Evolutionary conservation across 2,888 invertebrate genomes (phyloP).

Genomic region (Drosophila nigritarsus): DNA sequence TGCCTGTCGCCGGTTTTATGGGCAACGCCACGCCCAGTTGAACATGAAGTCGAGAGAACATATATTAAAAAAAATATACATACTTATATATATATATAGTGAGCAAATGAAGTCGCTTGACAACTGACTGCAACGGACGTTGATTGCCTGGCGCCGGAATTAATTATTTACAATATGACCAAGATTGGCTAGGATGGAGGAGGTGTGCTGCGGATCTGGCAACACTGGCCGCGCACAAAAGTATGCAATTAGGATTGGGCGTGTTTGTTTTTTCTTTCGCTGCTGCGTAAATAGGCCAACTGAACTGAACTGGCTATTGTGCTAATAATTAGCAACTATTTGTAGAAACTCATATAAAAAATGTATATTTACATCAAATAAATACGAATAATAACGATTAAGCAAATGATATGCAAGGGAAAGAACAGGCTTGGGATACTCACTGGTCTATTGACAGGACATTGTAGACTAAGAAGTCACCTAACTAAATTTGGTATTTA

Average conservation of each 20-base stretch:
- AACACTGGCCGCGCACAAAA: slow-evolving; percentile 55
- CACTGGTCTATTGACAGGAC: no score
- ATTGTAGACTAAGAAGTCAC: no score
- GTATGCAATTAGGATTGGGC: slow-evolving; percentile 69
- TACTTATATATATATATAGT: neutral
- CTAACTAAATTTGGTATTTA: no score
- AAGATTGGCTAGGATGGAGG: neutral
- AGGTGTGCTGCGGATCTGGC: slow-evolving; percentile 18
- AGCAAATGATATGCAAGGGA: no score
- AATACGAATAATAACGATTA: neutral
- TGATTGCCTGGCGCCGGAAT: slow-evolving; percentile 69
- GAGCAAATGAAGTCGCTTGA: slow-evolving; percentile 64
- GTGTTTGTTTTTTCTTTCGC: slow-evolving; percentile 44
- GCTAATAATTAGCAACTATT: slow-evolving; percentile 34
- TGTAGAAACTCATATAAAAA: neutral
- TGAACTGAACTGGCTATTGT: slow-evolving; percentile 24
- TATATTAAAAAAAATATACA: slow-evolving; percentile 1
- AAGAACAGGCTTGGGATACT: no score
- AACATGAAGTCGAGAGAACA: slow-evolving; percentile 31
- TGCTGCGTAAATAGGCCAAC: slow-evolving; percentile 21
- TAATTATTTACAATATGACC: slow-evolving; percentile 69
- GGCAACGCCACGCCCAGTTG: slow-evolving; percentile 52
- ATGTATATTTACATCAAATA: neutral
- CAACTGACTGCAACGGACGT: slow-evolving; percentile 70
- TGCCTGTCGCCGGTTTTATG: slow-evolving; percentile 62